These are phyloP conservation scores for Nyleta sp. DNA, from an alignment of 2,888 invertebrate species.

Conservation along the genomic window DNA sequence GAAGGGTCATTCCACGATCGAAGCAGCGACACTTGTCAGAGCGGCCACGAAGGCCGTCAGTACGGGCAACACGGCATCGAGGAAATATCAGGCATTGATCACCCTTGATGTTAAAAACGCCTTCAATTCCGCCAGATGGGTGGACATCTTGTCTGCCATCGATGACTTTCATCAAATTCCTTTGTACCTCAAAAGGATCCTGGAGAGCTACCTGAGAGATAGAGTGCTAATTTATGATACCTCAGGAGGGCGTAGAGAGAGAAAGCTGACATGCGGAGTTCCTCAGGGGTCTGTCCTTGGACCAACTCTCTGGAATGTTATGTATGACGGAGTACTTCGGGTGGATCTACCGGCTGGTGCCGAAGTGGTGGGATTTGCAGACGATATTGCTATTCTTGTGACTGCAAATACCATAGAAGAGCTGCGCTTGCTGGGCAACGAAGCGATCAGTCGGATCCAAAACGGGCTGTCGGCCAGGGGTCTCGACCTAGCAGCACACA, in stretches of 20 bases:
- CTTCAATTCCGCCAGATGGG: constrained; percentile 66
- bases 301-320: constrained; percentile 36
- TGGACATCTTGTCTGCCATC: neutral
- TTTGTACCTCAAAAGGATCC: constrained; percentile 54
- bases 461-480: constrained; percentile 30
- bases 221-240: constrained; percentile 60
- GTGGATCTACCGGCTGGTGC: neutral
- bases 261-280: constrained; percentile 41
- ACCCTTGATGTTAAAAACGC: constrained; percentile 60
- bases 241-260: constrained; percentile 27
- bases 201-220: constrained; percentile 63
- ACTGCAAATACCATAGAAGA: neutral
- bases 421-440: constrained; percentile 24
- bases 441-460: neutral
- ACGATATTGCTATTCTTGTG: neutral
- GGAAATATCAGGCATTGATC: constrained; percentile 17
- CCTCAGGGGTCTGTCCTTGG: constrained; percentile 18
- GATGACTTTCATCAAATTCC: neutral
- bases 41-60: constrained; percentile 20
- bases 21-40: constrained; percentile 34
- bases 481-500: constrained; percentile 49
- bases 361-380: constrained; percentile 69
- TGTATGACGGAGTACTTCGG: constrained; percentile 16
- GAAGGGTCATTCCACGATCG: constrained; percentile 32
- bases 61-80: constrained; percentile 1